These are phyloP conservation scores for Erpobdella octoculata DNA, from an alignment of 2,888 invertebrate genomes.

Conservation along the genomic window DNA sequence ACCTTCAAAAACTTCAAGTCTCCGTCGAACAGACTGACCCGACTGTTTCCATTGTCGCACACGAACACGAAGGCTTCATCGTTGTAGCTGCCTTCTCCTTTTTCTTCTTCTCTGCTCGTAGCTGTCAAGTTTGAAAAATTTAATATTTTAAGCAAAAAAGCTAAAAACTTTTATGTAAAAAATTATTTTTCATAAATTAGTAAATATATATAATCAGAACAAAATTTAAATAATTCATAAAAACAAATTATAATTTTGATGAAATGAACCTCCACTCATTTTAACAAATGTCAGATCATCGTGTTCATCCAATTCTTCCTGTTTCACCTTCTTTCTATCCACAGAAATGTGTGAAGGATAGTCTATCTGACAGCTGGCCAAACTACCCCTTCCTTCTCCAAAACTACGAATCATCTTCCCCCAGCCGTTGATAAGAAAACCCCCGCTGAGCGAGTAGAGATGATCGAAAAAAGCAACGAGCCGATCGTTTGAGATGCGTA, in stretches of 20 bases:
- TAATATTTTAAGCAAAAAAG: background rate
- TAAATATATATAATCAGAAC: too few relatives aligned
- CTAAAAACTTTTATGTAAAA: background rate
- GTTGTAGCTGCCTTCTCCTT: background rate
- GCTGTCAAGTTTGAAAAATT: background rate
- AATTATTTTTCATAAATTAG: too few relatives aligned
- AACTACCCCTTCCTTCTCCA: slow-evolving; percentile 21
- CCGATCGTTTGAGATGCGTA: background rate
- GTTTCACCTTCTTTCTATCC: background rate
- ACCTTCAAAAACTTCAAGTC: background rate
- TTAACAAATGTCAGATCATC: too few relatives aligned
- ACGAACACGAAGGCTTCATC: slow-evolving; percentile 12
- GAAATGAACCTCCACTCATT: too few relatives aligned
- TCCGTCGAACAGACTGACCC: slow-evolving; percentile 16
- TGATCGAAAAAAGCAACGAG: slow-evolving; percentile 19
- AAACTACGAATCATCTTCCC: slow-evolving; percentile 21
- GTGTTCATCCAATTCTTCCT: too few relatives aligned
- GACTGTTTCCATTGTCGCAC: slow-evolving; percentile 21
- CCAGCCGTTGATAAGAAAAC: slow-evolving; percentile 20
- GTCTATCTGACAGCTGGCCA: slow-evolving; percentile 1
- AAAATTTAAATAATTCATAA: too few relatives aligned
- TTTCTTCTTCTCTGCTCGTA: background rate
- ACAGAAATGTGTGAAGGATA: slow-evolving; percentile 12
- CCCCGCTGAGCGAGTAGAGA: slow-evolving; percentile 17
- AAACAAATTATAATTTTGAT: too few relatives aligned